Base-by-base conservation (phyloP, 2,888 invertebrate species). In the Antheraea assamensis region DNA sequence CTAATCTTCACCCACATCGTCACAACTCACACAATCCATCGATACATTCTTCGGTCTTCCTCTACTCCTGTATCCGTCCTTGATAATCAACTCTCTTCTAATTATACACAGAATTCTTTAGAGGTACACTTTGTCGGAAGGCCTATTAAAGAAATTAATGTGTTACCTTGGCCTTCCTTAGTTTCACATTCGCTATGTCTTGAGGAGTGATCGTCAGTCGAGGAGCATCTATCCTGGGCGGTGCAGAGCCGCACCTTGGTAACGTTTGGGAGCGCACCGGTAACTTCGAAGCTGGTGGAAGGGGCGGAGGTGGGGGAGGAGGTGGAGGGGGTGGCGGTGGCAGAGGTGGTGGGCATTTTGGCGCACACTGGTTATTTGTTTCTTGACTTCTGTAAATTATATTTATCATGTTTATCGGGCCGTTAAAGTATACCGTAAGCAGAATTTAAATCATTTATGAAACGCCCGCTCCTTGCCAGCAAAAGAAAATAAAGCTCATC, bases 121-220 rank as follows among this genome's bases (percentile, higher is more conserved):
- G 13, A 42, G 13, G 42, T 42, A 42, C 13, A 42, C 42, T 7
- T 42, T 42, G 13, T 42, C 42, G 42, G 13, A 42, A 42, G 4
- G 10, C 7, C 42, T 42, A 42, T 42, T 42, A 42, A 42, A 47
- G n/a, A 17, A 31, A 52, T 5, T 10, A 58, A 24, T 58, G 24
- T 72, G 49, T 76, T 79, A 93, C 94, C 91, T 90, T 93, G 27
- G 93, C 84, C 82, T 93, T 94, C 75, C 93, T 88, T 72, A 94
- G 80, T 77, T 94, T 94, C 24, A 94, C 94, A 77, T 93, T 94
- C 13, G 94, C 94, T 5, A 94, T 94, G 74, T 94, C 94, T 74
- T 94, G 88, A 7, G 94, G 94, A 7, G 94, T 94, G 76, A 94
- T 94, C 2, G 93, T 85, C 19, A 93, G 83, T 47, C 93, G 83